These are phyloP conservation scores for Drosophila histrio DNA, from an alignment of 2,888 invertebrate species.

Conservation along the genomic window DNA sequence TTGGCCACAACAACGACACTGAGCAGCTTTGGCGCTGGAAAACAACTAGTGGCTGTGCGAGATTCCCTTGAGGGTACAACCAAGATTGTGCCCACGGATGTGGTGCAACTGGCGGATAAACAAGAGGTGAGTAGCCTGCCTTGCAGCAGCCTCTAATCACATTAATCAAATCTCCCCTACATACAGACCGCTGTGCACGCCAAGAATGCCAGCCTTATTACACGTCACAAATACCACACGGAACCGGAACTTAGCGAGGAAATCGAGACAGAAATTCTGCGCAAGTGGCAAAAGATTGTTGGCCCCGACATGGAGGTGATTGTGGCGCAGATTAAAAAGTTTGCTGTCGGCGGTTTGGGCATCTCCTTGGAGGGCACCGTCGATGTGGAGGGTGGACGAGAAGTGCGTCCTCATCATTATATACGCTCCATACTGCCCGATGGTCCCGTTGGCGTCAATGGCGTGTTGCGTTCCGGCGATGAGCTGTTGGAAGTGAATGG, in stretches of 20 bases:
- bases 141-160: too few species aligned
- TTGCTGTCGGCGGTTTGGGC: slow-evolving; percentile 96
- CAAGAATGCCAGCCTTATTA: slow-evolving; percentile 74
- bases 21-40: slow-evolving; percentile 81
- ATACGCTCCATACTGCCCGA: slow-evolving; percentile 98
- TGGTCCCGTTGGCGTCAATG: slow-evolving; percentile 98
- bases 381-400: slow-evolving; percentile 98
- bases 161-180: neutral
- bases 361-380: slow-evolving; percentile 99
- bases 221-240: slow-evolving; percentile 83
- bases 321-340: slow-evolving; percentile 93
- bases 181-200: slow-evolving; percentile 72
- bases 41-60: slow-evolving; percentile 81
- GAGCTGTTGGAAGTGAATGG: slow-evolving; percentile 98
- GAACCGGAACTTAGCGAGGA: slow-evolving; percentile 87
- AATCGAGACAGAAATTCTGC: slow-evolving; percentile 90
- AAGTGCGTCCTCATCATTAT: slow-evolving; percentile 99
- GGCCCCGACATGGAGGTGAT: slow-evolving; percentile 91
- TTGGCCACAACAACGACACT: slow-evolving; percentile 62
- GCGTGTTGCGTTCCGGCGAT: slow-evolving; percentile 95
- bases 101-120: slow-evolving; percentile 68
- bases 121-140: slow-evolving; percentile 61
- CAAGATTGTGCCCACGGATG: slow-evolving; percentile 81
- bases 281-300: slow-evolving; percentile 93
- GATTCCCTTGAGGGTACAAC: slow-evolving; percentile 81